Base-by-base conservation (phyloP, 2,888 invertebrate genomes). In the Temnothorax rugatulus region DNA sequence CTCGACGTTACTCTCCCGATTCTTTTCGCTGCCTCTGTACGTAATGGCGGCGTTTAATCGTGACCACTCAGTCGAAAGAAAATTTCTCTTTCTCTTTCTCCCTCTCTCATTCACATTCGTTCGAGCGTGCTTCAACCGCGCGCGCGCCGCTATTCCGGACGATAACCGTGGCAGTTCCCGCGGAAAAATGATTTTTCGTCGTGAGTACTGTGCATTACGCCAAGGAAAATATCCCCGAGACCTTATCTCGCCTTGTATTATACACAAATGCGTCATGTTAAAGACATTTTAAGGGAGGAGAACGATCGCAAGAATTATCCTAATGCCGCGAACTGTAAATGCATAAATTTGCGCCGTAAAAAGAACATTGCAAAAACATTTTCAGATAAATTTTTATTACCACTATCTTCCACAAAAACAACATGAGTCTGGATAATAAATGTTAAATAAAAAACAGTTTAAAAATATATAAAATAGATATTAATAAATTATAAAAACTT, bases 101-200 rank as follows among this genome's bases (percentile, higher is more conserved):
- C 11, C 29, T 69, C 21, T 77, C 44, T 69, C 69, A 69, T 69
- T 79, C 79, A 69, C 79, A 79, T 79, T 79, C 57, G 71, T 71
- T 79, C 71, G 79, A 79, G 71, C 57, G 79, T 71, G 69, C 44
- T 57, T 34, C 57, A 69, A 57, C 21, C 69, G 29, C n/a, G 66
- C n/a, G 66, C 52, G 52, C 68, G 25, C 47, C 59, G 59, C 71
- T 71, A 71, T 71, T 59, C 34, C 47, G 1, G 47, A 59, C 79
- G 79, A 79, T 79, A 79, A 79, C 79, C 79, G 15, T 25, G 47
- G 59, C 71, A 47, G 79, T 79, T 71, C 47, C 71, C 71, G 59
- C 38, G 79, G 59, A 79, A 79, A 59, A 79, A 79, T 79, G 79
- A 79, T 71, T 71, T 79, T 71, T 71, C 79, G 59, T 38, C 79